phyloP scores from a whole-genome alignment of 2,888 invertebrate species.

The Prosopocoilus inquinatus region DNA sequence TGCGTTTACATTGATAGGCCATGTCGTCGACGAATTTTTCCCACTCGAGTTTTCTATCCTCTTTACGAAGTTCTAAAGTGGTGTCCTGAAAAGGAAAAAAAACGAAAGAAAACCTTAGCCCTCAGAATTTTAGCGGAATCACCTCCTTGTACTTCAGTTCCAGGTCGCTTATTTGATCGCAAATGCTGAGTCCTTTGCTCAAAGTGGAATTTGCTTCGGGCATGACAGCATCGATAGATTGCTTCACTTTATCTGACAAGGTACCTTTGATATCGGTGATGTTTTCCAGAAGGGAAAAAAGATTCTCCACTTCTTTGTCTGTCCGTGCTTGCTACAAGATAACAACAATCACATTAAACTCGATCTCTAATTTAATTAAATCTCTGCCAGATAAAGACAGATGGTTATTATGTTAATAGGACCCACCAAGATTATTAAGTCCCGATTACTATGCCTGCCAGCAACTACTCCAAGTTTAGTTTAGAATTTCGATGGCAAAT shows the following conservation, averaged over 20 bases:
- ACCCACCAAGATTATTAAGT: too few species aligned
- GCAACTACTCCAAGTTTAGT: too few species aligned
- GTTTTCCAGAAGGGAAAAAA: conserved; percentile 75
- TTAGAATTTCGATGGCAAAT: too few species aligned
- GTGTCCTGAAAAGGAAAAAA: conserved; percentile 45
- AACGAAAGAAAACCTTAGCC: not conserved
- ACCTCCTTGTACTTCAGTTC: conserved; percentile 60
- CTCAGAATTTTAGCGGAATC: conserved; percentile 23
- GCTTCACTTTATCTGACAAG: conserved; percentile 67
- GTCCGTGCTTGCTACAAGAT: conserved; percentile 67
- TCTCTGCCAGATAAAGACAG: not conserved
- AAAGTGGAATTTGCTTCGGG: conserved; percentile 65
- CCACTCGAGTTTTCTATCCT: conserved; percentile 63
- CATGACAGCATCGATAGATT: conserved; percentile 60
- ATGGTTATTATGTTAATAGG: not conserved
- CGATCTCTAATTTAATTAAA: not conserved
- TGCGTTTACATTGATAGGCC: conserved; percentile 70
- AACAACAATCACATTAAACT: not conserved
- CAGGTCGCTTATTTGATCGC: conserved; percentile 60
- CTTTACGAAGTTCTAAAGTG: conserved; percentile 52
- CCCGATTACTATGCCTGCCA: too few species aligned
- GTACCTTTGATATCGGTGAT: conserved; percentile 75
- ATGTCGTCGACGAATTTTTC: conserved; percentile 76
- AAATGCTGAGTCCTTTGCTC: conserved; percentile 62
- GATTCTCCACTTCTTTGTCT: conserved; percentile 75